Base-by-base conservation (phyloP, 2,888 invertebrate species). In the Lacanobia oleracea region DNA sequence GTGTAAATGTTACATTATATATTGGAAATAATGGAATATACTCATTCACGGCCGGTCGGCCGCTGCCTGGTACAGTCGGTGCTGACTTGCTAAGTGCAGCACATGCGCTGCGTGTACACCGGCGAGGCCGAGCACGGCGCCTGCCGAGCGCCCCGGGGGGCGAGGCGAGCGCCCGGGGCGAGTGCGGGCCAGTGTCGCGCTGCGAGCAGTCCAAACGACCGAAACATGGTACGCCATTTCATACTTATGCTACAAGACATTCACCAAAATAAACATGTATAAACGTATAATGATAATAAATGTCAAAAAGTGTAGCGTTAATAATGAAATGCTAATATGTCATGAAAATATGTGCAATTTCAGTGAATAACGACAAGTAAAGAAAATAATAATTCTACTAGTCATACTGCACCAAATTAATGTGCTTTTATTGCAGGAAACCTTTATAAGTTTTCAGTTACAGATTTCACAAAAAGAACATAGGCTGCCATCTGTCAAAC, bases 401-500 rank as follows among this genome's bases (percentile, higher is more conserved):
- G 6, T 33, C 0, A 23, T 54, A 27, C 48, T 48, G 6, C 18
- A 7, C 48, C 0, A 8, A 18, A 48, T 48, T 18, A 48, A 48
- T 48, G 18, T 48, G 54, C 54, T 33, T 6, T 6, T 33, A 33
- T 33, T 5, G 33, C 33, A 33, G 33, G 33, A 33, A 33, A 33
- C 4, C 6, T 33, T 33, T 6, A 33, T 33, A 33, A 33, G 33
- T 6, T 4, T 33, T 33, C 14, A 43, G 18, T 33, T 9, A 56
- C 40, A 60, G 43, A 60, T 6, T 21, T 8, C 12, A 23, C 33
- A n/a, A 59, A 72, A 53, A 21, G 23, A 54, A 45, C 43, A 45
- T 45, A 12, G 9, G 12, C 33, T 51, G 75, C 67, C 75, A 75
- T 75, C 75, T 75, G 37, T 62, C 21, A 6, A 45, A 18, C 23